Evolutionary conservation across 2,797 vertebrate species (phyloP), one percentile per base, ranked within the genome.

Genomic region (Onychomys leucogaster): DNA sequence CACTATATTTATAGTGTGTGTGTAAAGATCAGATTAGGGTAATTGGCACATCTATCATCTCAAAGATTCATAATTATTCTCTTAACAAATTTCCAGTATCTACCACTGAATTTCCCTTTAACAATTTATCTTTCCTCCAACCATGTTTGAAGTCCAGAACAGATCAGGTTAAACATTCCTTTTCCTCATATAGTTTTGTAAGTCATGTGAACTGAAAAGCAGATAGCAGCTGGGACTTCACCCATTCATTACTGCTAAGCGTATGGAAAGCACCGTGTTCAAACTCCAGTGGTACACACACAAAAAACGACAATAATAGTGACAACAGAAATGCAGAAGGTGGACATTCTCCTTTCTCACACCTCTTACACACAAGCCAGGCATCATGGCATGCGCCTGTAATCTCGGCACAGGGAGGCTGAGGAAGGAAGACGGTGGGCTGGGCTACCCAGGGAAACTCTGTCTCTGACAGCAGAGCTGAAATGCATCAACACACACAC

Each of bases 81-180:
- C 13, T 27, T 71, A 76, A 61, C 84, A 94, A 84, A 73, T 43
- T 13, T 17, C 23, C 25, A 52, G 16, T n/a, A 65, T 23, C 49
- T 34, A 67, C 75, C 37, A 82, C 11, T 57, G 27, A 80, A 7
- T 17, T 57, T 94, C 14, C 17, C 13, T 61, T 86, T 63, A 87
- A 10, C 37, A 75, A 34, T 4, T 91, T 75, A 63, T 85, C 49
- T 80, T 67, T 83, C 69, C 11, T 34, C 37, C 34, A 67, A 4
- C 25, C 86, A 13, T 43, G 23, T 80, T 84, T 92, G 86, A 92
- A 94, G 61, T 9, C 3, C 80, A 82, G 57, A 89, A 59, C 25
- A 80, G 65, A 89, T 75, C 5, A 94, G 87, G 91, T 94, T 89
- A 84, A 94, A 80, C 55, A 67, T 34, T 49, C 3, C 4, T 19